Percentiles rank a stretch among this genome's conserved stretches.
These are phyloP conservation scores for Sebastes fasciatus DNA, from an alignment of 2,113 vertebrate species.

Conservation along the genomic window DNA sequence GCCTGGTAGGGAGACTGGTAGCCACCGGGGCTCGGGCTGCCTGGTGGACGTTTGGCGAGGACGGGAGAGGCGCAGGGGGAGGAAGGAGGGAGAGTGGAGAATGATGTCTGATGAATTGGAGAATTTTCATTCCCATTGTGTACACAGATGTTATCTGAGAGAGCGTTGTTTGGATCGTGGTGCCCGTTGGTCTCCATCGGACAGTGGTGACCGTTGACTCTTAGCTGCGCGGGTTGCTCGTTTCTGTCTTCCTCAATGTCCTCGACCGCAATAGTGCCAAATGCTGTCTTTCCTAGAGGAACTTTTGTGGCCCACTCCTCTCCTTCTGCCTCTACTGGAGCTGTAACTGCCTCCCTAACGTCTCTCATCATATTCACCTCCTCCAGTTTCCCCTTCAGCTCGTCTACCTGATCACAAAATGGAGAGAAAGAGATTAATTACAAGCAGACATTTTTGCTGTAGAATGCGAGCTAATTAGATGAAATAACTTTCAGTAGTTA, in stretches of 20 bases:
- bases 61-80: constrained; percentile 89
- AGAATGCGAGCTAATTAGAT: not conserved
- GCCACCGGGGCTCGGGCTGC: constrained; percentile 56
- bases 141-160: constrained; percentile 33
- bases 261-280: constrained; percentile 61
- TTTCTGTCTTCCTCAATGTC: constrained; percentile 66
- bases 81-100: constrained; percentile 82
- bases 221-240: constrained; percentile 64
- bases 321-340: constrained; percentile 33
- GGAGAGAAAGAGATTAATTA: not conserved
- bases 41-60: constrained; percentile 80
- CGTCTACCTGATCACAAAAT: constrained; percentile 85
- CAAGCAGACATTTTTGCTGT: not conserved
- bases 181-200: constrained; percentile 61
- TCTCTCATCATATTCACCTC: constrained; percentile 24
- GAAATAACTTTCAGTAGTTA: not conserved
- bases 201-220: constrained; percentile 85
- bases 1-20: constrained; percentile 95
- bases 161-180: not conserved
- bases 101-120: constrained; percentile 31
- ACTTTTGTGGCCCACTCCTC: constrained; percentile 61
- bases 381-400: constrained; percentile 83
- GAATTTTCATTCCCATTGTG: constrained; percentile 72
- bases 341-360: not conserved
- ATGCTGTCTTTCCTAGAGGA: constrained; percentile 19